These are phyloP conservation scores for Phyllostomus discolor DNA, from an alignment of 2,113 vertebrate genomes.

Conservation along the genomic window DNA sequence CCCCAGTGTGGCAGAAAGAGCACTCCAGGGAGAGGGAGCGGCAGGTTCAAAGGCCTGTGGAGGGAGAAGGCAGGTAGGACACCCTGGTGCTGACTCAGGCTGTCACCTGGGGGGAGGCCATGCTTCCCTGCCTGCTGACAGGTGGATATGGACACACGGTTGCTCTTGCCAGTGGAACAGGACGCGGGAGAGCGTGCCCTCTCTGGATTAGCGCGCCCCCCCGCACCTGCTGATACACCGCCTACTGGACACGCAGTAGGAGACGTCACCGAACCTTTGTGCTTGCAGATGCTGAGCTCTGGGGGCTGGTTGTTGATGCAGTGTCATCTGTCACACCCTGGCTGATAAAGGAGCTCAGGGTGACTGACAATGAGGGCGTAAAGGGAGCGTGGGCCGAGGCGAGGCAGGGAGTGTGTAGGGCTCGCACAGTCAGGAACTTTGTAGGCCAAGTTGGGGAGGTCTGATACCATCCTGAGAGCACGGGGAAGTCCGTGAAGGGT, in stretches of 20 bases:
- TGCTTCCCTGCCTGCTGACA: not conserved
- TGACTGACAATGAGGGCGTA: not conserved
- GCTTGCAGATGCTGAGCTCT: not conserved
- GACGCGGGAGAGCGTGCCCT: not conserved
- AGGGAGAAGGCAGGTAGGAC: not conserved
- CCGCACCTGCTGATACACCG: not conserved
- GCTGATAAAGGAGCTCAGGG: not conserved
- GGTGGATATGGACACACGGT: not conserved
- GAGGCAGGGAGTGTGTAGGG: not conserved
- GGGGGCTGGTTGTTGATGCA: not conserved
- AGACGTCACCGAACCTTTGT: not conserved
- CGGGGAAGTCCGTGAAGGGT: not conserved
- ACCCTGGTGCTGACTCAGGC: not conserved
- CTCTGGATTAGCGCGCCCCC: not conserved
- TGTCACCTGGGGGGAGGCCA: not conserved
- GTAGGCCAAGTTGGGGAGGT: not conserved
- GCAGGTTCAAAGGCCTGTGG: not conserved
- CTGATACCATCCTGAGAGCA: not conserved
- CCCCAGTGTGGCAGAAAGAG: no score
- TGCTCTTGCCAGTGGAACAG: not conserved
- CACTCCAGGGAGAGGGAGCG: not conserved
- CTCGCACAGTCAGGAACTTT: not conserved
- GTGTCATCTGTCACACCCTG: not conserved
- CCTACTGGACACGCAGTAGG: accelerated
- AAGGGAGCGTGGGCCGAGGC: not conserved